phyloP scores from a whole-genome alignment of 2,797 vertebrate species.

The Sciurus carolinensis region DNA sequence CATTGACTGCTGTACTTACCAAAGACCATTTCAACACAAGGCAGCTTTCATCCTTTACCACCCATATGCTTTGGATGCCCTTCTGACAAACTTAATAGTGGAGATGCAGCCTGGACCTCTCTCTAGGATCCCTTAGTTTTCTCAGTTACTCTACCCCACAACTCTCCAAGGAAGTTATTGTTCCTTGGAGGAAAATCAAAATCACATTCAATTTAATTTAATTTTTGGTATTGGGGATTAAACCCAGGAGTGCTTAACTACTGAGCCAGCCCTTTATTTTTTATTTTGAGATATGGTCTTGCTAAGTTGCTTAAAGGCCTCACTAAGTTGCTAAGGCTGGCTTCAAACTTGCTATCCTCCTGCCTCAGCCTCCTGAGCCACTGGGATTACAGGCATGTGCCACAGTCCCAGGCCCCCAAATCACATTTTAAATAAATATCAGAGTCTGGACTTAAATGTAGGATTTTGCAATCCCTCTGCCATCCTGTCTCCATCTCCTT shows the following conservation, averaged over 20 bases:
- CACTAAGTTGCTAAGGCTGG: too few relatives aligned
- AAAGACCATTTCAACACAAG: not conserved
- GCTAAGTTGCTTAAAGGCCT: too few relatives aligned
- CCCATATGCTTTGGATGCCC: not conserved
- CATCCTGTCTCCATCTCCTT: not conserved
- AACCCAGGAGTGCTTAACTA: too few relatives aligned
- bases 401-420: too few relatives aligned
- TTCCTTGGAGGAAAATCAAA: not conserved
- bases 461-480: not conserved
- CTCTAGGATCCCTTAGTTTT: not conserved
- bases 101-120: not conserved
- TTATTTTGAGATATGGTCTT: too few relatives aligned
- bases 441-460: conserved; percentile 41
- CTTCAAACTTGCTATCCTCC: too few relatives aligned
- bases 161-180: not conserved
- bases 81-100: not conserved
- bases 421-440: not conserved
- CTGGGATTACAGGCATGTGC: too few relatives aligned
- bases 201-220: too few relatives aligned
- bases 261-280: too few relatives aligned
- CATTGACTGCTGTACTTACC: not conserved
- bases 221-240: too few relatives aligned
- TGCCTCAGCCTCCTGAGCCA: too few relatives aligned
- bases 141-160: not conserved
- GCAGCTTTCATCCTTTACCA: not conserved